A percentile compares a stretch with the other conserved stretches of the same genome.
phyloP scores from a whole-genome alignment of 2,888 invertebrate species.

The Lamellibrachia columna region DNA sequence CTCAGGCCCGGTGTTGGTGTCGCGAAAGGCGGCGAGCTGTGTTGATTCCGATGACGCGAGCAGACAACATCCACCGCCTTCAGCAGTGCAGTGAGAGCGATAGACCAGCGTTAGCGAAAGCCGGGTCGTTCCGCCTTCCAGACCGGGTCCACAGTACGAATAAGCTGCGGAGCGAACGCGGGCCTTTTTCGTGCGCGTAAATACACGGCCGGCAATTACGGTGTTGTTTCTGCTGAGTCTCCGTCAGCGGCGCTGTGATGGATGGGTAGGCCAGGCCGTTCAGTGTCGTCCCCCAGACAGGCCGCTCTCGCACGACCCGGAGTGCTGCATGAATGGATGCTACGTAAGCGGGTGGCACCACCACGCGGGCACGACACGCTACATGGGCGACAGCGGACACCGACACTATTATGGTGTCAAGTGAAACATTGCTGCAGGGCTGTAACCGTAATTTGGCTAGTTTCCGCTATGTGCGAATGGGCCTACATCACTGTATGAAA shows the following conservation, averaged over 20 bases:
- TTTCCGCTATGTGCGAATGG: too few relatives aligned
- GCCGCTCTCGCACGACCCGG: neutral
- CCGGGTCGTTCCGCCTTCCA: neutral
- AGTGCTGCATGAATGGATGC: neutral
- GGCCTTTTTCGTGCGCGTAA: slow-evolving; percentile 2
- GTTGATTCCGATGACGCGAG: neutral
- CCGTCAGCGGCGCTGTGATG: neutral
- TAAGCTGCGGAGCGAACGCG: neutral
- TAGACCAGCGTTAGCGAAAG: neutral
- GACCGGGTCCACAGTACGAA: neutral
- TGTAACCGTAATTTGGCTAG: too few relatives aligned
- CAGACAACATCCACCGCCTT: neutral
- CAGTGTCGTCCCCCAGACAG: neutral
- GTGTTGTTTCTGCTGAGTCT: neutral
- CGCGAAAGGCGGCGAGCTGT: neutral
- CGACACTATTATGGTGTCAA: too few relatives aligned
- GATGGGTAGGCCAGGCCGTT: neutral
- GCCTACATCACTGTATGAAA: too few relatives aligned
- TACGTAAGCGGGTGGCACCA: neutral
- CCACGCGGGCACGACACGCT: neutral
- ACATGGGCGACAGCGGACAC: neutral
- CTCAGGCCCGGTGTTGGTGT: neutral
- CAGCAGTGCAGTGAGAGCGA: neutral
- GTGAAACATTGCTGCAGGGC: too few relatives aligned
- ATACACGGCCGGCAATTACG: slow-evolving; percentile 9